These are phyloP conservation scores for Poecilia gillii DNA, from an alignment of 2,797 vertebrate genomes.

Conservation along the genomic window DNA sequence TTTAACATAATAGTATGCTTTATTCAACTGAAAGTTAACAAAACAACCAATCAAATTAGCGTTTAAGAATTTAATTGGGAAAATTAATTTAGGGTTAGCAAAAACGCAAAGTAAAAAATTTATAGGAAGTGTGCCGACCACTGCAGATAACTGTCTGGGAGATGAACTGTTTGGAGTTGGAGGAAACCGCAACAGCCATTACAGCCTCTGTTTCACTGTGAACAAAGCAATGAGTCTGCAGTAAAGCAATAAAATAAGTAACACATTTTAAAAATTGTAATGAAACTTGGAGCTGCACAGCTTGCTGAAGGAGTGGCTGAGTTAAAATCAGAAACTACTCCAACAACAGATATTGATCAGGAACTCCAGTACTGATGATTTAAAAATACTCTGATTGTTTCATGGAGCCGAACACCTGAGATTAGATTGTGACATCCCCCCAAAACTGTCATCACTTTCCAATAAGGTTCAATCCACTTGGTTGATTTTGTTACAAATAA, in stretches of 20 bases:
- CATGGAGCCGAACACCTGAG: not conserved
- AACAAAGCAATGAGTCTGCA: not conserved
- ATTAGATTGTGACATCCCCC: not conserved
- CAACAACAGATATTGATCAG: not conserved
- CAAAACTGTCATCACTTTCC: not conserved
- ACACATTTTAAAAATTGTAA: not conserved
- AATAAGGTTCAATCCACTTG: not conserved
- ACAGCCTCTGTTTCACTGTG: not conserved
- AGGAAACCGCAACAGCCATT: not conserved
- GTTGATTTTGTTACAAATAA: not conserved
- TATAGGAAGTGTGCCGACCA: not conserved
- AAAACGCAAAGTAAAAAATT: not conserved
- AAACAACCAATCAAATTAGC: not conserved
- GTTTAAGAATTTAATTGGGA: not conserved
- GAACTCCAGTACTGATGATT: not conserved
- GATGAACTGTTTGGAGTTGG: not conserved
- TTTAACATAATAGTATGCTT: not conserved
- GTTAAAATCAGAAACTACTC: not conserved
- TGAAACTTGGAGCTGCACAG: not conserved
- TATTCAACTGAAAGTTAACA: not conserved
- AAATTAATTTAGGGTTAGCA: not conserved
- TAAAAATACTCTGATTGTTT: not conserved
- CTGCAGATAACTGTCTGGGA: not conserved
- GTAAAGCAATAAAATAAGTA: not conserved
- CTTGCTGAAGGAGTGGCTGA: not conserved